Base-by-base conservation (phyloP, 2,888 invertebrate genomes). In the Brachypalpus laphriformis region DNA sequence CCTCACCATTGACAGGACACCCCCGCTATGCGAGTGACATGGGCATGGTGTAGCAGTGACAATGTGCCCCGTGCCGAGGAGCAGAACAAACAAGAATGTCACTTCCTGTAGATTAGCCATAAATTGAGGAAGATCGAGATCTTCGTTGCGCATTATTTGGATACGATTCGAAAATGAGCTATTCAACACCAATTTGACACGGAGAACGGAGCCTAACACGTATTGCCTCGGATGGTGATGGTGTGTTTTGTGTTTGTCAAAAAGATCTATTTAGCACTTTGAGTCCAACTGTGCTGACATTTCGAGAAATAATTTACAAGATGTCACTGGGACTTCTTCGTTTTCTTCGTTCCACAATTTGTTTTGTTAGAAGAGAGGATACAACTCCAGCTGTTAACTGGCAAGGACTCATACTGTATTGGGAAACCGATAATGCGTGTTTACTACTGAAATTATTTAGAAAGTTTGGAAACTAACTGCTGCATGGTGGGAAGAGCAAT, bases 381-480 rank as follows among this genome's bases (percentile, higher is more conserved):
- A 47, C 37, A 37, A 65, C 65, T 85, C 81, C 81, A 81, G 81
- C 81, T 85, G 85, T 80, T 75, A 61, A 47, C 51, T 45, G 63
- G 61, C 47, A 66, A 65, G 66, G 54, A 61, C 31, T 54, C 40
- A 54, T 61, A 49, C 63, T 56, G 63, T 71, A 71, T 61, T 66
- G 66, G 28, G 22, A 37, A 85, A 85, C 85, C 85, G 85, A 85
- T 85, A 81, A 85, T 81, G 71, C 71, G 54, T 85, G 81, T 85
- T 85, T 81, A 85, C 85, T 85, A 85, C 85, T 72, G 75, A 81
- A 81, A 71, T 76, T 51, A 71, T 76, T 81, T 85, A 81, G 85
- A 85, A 85, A 85, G 71, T 85, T 37, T 34, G 16, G 34, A 51
- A 61, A 22, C 22, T 9, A 37, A 20, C 59, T 54, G 37, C 37